These are phyloP conservation scores for Stomorhina lunata DNA, from an alignment of 2,888 invertebrate genomes.

Conservation along the genomic window DNA sequence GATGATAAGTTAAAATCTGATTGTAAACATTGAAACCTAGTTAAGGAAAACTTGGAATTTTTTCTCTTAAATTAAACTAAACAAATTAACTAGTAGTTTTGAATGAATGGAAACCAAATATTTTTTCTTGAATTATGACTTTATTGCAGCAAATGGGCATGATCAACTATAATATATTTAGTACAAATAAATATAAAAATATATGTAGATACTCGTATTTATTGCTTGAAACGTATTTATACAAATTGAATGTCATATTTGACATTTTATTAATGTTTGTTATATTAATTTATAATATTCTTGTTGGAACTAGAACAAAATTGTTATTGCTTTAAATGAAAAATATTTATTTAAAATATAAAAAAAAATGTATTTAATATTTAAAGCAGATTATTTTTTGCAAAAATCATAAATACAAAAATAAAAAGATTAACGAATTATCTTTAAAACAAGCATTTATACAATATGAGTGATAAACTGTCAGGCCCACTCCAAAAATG, in stretches of 20 bases:
- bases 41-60: no score
- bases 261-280: slow-evolving; percentile 28
- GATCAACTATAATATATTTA: no score
- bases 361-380: not conserved
- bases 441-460: not conserved
- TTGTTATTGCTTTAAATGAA: no score
- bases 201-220: not conserved
- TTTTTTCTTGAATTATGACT: no score
- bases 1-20: no score
- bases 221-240: not conserved
- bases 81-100: no score
- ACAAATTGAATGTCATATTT: slow-evolving; percentile 24
- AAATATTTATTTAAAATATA: slow-evolving; percentile 13
- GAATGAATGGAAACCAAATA: no score
- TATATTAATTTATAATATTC: slow-evolving; percentile 34
- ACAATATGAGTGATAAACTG: not conserved
- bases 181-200: no score
- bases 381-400: not conserved
- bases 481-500: not conserved
- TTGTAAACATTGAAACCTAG: no score
- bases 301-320: slow-evolving; percentile 15
- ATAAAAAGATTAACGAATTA: not conserved
- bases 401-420: not conserved
- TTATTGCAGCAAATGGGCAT: no score
- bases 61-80: no score